A percentile compares a stretch with the other conserved stretches of the same genome.
These are phyloP conservation scores for Aurelia aurita DNA, from an alignment of 30 jellyfish, hydroid and myxozoan genomes.

Conservation along the genomic window DNA sequence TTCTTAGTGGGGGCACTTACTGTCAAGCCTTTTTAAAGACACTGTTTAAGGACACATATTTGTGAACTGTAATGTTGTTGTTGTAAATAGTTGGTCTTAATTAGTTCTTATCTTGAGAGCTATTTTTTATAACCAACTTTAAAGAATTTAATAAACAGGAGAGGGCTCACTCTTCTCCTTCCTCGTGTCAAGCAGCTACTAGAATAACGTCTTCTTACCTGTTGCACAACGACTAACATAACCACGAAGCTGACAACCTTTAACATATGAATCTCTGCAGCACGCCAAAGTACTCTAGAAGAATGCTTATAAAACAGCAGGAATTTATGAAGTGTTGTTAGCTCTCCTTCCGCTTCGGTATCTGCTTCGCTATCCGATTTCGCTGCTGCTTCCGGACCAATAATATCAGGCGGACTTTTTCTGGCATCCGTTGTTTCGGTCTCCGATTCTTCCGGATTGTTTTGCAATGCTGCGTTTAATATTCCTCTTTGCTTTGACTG, in stretches of 20 bases:
- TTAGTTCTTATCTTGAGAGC: too few relatives aligned
- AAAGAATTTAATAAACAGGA: too few relatives aligned
- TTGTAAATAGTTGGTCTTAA: too few relatives aligned
- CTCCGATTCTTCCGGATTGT: conserved; percentile 5
- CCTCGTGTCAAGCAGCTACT: too few relatives aligned
- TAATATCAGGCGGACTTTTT: conserved; percentile 35
- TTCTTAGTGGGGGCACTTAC: too few relatives aligned
- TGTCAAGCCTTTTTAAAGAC: too few relatives aligned
- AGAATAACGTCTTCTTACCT: conserved; percentile 74
- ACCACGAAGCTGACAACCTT: conserved; percentile 83
- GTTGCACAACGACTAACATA: conserved; percentile 95
- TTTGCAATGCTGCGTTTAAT: not conserved
- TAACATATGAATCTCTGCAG: conserved; percentile 85
- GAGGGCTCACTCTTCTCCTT: too few relatives aligned
- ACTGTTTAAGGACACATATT: too few relatives aligned
- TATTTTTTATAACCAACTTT: too few relatives aligned
- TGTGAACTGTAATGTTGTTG: too few relatives aligned
- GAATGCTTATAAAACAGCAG: conserved; percentile 48
- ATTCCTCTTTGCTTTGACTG: conserved; percentile 20
- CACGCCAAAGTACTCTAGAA: conserved; percentile 80
- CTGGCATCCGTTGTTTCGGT: conserved; percentile 24
- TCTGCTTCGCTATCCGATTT: conserved; percentile 51
- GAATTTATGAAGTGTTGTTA: conserved; percentile 37
- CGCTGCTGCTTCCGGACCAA: conserved; percentile 23
- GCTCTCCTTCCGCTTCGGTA: conserved; percentile 45